These are phyloP conservation scores for Nycticebus coucang DNA, from an alignment of 2,113 vertebrate species.

Conservation along the genomic window DNA sequence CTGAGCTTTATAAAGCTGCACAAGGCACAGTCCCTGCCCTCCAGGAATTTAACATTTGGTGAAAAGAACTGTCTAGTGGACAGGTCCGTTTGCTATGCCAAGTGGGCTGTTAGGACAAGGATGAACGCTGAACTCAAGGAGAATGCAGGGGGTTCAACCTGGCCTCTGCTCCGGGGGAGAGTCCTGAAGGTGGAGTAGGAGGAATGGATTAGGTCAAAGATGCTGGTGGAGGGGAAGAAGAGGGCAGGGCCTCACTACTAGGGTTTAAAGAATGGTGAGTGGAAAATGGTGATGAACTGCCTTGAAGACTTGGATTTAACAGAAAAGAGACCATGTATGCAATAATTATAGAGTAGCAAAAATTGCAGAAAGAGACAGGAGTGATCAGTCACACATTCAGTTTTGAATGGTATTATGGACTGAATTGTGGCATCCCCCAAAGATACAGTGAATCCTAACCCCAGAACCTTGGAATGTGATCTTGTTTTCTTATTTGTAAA, in stretches of 20 bases:
- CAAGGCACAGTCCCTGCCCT: background rate
- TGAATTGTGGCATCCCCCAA: background rate
- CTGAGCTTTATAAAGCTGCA: background rate
- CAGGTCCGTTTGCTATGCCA: background rate
- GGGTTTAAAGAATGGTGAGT: background rate
- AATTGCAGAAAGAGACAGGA: background rate
- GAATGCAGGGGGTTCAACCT: too few relatives aligned
- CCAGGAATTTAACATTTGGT: background rate
- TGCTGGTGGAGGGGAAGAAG: background rate
- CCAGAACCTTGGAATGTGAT: background rate
- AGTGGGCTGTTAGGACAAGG: background rate
- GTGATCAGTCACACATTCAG: background rate
- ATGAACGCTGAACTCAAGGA: background rate
- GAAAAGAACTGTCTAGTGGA: background rate
- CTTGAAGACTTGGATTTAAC: background rate
- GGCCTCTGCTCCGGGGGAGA: background rate
- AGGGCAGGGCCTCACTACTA: background rate
- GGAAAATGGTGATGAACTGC: background rate
- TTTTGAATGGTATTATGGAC: background rate
- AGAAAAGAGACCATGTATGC: background rate
- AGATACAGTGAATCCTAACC: background rate
- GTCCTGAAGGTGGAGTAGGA: background rate
- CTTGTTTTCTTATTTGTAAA: background rate
- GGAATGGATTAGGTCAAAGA: background rate
- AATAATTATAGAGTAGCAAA: background rate